A percentile compares a stretch with the other conserved stretches of the same genome.
These are phyloP conservation scores for Aradus depressus DNA, from an alignment of 2,888 invertebrate genomes.

Conservation along the genomic window DNA sequence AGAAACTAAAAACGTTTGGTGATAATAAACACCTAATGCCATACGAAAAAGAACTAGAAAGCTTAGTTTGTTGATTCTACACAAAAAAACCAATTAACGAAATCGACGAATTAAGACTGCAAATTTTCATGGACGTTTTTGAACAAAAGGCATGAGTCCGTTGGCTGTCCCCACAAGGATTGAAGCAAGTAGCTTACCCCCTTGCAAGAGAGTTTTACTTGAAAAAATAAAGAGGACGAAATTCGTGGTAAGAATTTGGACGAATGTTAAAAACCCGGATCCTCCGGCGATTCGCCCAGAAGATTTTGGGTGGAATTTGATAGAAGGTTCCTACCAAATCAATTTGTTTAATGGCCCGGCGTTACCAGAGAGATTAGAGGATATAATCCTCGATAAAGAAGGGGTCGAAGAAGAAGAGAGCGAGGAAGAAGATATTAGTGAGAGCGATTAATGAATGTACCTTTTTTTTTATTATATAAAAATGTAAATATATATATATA, in stretches of 20 bases:
- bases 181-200: constrained; percentile 2
- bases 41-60: too few relatives aligned
- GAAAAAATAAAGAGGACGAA: constrained; percentile 3
- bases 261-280: not conserved
- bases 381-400: not conserved
- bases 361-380: constrained; percentile 4
- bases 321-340: not conserved
- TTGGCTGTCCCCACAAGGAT: not conserved
- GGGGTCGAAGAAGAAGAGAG: not conserved
- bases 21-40: too few relatives aligned
- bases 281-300: not conserved
- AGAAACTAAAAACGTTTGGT: too few relatives aligned
- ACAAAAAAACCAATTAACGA: too few relatives aligned
- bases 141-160: too few relatives aligned
- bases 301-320: constrained; percentile 8
- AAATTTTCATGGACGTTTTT: too few relatives aligned
- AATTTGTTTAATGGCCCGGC: constrained; percentile 7
- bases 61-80: too few relatives aligned
- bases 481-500: too few relatives aligned
- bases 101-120: too few relatives aligned
- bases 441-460: too few relatives aligned
- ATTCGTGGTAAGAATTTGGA: constrained; percentile 5
- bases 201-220: constrained; percentile 5
- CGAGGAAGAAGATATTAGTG: constrained; percentile 1
- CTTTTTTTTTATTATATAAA: too few relatives aligned